A percentile compares a stretch with the other conserved stretches of the same genome.
These are phyloP conservation scores for Phaedon cochleariae DNA, from an alignment of 2,888 invertebrate genomes.

Conservation along the genomic window DNA sequence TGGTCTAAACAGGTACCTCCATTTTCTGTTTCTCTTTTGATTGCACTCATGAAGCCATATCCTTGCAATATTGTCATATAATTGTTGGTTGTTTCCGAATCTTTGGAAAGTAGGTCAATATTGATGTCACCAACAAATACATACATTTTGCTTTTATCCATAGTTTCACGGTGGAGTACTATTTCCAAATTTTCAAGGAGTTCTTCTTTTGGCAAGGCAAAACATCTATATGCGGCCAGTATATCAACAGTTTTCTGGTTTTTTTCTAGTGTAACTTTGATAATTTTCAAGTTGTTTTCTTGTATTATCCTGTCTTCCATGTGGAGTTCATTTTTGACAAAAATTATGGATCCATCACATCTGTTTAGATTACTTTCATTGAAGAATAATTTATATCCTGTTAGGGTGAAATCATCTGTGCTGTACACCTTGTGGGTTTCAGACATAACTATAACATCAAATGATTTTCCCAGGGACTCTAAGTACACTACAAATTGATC, in stretches of 20 bases:
- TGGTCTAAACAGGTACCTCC: slow-evolving; percentile 19
- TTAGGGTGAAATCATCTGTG: no score
- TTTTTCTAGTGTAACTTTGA: slow-evolving; percentile 17
- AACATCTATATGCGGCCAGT: slow-evolving; percentile 17
- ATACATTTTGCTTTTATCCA: not conserved
- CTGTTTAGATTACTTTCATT: no score
- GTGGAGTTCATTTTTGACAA: not conserved
- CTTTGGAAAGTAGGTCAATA: not conserved
- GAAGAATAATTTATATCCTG: no score
- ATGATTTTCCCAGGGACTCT: slow-evolving; percentile 5
- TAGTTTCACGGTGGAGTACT: not conserved
- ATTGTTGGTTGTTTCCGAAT: slow-evolving; percentile 14
- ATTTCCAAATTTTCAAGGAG: slow-evolving; percentile 17
- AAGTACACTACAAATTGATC: slow-evolving; percentile 13
- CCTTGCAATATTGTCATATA: slow-evolving; percentile 21
- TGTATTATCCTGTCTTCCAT: not conserved
- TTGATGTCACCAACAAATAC: slow-evolving; percentile 16
- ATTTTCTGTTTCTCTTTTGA: slow-evolving; percentile 18
- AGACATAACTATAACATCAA: slow-evolving; percentile 21
- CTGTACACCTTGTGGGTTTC: slow-evolving; percentile 13
- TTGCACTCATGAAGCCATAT: slow-evolving; percentile 24
- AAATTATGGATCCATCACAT: no score
- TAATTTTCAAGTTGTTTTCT: slow-evolving; percentile 11
- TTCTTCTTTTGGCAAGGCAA: slow-evolving; percentile 6
- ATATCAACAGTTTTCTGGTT: slow-evolving; percentile 16